Conservation (phyloP, 2,797 vertebrate species). For the Acanthurus lineatus region DNA sequence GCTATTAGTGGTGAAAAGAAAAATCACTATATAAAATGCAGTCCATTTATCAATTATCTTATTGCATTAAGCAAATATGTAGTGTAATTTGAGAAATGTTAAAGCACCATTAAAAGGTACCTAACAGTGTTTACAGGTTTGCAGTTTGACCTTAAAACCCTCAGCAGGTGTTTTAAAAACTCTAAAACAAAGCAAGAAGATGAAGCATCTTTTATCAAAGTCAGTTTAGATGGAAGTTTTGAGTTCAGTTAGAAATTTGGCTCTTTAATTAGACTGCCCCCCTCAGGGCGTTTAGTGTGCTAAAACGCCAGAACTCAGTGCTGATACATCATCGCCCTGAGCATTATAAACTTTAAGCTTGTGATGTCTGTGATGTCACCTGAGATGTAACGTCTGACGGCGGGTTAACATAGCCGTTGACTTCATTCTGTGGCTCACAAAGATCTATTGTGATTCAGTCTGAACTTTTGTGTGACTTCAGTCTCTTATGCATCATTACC, state of each 20-base stretch:
- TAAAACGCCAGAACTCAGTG: conserved; percentile 33
- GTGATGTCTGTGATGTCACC: conserved; percentile 58
- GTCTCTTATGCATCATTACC: conserved; percentile 43
- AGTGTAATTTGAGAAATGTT: not conserved
- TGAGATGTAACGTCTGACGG: conserved; percentile 53
- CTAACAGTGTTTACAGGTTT: not conserved
- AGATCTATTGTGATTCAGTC: conserved; percentile 52
- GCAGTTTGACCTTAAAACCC: not conserved
- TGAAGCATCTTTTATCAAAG: conserved; percentile 22
- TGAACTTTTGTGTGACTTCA: conserved; percentile 43
- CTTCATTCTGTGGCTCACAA: conserved; percentile 41
- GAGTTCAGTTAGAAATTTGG: conserved; percentile 25
- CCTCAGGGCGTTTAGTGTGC: conserved; percentile 40
- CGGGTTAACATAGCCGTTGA: conserved; percentile 47
- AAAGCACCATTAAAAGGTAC: too few species aligned
- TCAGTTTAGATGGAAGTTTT: conserved; percentile 31
- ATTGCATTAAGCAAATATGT: not conserved
- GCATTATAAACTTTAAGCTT: conserved; percentile 56
- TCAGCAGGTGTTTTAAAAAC: conserved; percentile 33
- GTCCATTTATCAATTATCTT: not conserved
- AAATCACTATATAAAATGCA: too few species aligned
- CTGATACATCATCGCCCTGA: conserved; percentile 46
- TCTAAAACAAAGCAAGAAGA: conserved; percentile 12
- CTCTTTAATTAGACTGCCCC: conserved; percentile 50
- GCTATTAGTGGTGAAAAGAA: too few species aligned